phyloP scores from a whole-genome alignment of 2,888 invertebrate species.

The Drosophila stalkeri region DNA sequence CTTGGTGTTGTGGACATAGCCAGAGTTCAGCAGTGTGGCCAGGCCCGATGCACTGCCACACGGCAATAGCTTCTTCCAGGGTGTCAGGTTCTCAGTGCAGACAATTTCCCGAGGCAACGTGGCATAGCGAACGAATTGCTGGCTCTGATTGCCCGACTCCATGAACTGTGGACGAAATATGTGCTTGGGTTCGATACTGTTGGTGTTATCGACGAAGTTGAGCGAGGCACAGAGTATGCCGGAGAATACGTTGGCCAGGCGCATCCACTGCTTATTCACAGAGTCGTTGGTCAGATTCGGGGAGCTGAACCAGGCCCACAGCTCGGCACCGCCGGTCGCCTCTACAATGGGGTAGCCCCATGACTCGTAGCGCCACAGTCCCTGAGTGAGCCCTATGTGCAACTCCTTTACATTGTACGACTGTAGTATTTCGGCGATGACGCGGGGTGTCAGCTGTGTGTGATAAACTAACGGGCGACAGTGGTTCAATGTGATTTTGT shows the following conservation, averaged over 20 bases:
- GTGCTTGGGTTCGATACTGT: slow-evolving; percentile 93
- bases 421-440: slow-evolving; percentile 94
- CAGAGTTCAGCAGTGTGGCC: slow-evolving; percentile 94
- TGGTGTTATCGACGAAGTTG: slow-evolving; percentile 95
- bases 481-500: neutral
- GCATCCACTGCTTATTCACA: slow-evolving; percentile 94
- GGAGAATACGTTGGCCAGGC: slow-evolving; percentile 94
- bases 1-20: slow-evolving; percentile 95
- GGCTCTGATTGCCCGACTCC: slow-evolving; percentile 86
- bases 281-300: slow-evolving; percentile 83
- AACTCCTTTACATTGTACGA: slow-evolving; percentile 95
- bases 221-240: slow-evolving; percentile 98
- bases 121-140: slow-evolving; percentile 90
- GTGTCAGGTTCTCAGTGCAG: slow-evolving; percentile 99
- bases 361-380: slow-evolving; percentile 95
- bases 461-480: slow-evolving; percentile 88
- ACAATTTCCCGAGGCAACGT: slow-evolving; percentile 98
- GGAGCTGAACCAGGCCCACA: slow-evolving; percentile 95
- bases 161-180: slow-evolving; percentile 89
- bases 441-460: slow-evolving; percentile 94
- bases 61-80: slow-evolving; percentile 98
- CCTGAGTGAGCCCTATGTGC: slow-evolving; percentile 96
- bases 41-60: slow-evolving; percentile 96
- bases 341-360: slow-evolving; percentile 98
- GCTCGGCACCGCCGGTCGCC: slow-evolving; percentile 96